Evolutionary conservation across 1,140 invertebrate species (phyloP).

Genomic region (Atta colombica): DNA sequence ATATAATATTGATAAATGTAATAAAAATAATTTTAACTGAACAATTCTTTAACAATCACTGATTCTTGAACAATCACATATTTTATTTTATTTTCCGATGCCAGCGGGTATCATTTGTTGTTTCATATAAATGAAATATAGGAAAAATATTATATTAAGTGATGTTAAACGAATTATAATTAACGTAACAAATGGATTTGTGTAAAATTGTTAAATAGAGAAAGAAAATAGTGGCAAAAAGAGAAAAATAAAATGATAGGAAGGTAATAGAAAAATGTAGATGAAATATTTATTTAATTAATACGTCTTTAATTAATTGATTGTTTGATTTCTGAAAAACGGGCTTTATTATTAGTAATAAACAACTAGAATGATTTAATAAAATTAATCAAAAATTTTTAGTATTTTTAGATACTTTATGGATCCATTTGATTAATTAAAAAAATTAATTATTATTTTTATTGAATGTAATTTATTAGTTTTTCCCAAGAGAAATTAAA

Average conservation of each 20-base stretch:
- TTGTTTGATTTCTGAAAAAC: neutral
- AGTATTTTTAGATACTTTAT: neutral
- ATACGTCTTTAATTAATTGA: neutral
- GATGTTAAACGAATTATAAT: neutral
- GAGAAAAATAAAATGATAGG: neutral
- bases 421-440: slow-evolving; percentile 27
- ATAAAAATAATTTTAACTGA: neutral
- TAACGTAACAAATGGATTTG: neutral
- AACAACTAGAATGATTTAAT: neutral
- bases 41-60: neutral
- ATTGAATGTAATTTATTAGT: neutral
- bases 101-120: neutral
- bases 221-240: neutral
- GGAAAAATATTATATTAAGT: neutral
- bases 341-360: neutral
- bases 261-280: neutral
- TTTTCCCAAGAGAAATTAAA: slow-evolving; percentile 26
- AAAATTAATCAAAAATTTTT: slow-evolving; percentile 4
- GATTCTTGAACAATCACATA: no score
- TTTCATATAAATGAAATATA: no score
- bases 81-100: neutral
- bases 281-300: neutral
- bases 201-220: neutral
- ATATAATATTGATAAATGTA: neutral
- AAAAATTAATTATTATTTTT: neutral